Evolutionary conservation across 2,113 vertebrate species (phyloP), one percentile per base, ranked within the genome.

Genomic region (Vidua macroura): DNA sequence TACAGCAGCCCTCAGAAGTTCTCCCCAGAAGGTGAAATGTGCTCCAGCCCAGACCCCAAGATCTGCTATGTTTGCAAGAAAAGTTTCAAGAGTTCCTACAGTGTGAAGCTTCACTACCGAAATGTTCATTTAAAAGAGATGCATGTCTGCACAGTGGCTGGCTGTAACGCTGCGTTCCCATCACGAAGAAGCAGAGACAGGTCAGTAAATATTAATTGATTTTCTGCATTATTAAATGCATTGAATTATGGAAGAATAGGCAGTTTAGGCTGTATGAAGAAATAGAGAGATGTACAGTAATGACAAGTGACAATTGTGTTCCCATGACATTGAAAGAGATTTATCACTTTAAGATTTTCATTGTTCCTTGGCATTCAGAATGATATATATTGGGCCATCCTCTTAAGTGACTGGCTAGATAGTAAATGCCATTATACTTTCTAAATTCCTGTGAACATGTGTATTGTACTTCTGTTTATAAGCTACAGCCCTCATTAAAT

Each of bases 31-130:
- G 98, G 98, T 30, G 99, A 99, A 96, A 98, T 99, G 93, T 99
- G 99, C 97, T 99, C 99, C 88, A 99, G 99, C 91, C 99, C 99
- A 86, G 99, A 99, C 89, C 99, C 99, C 95, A 99, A 99, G 98
- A 99, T 99, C 96, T 99, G 99, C 98, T 99, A 99, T 23, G 99
- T 99, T 91, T 99, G 99, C 98, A 99, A 99, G 98, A 99, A 99
- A 97, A 99, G 98, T 98, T 99, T 99, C 98, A 99, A 99, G 98
- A 99, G 99, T 97, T 99, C 99, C 95, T 99, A 99, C 97, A 99
- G 99, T 85, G 99, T 99, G 97, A 99, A 99, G 97, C 99, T 99
- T 92, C 99, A 99, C 98, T 99, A 99, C 98, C 99, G 99, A 97
- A 99, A 99, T 2, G 99, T 99, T 97, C 99, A 99, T 98, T 98